phyloP scores from a whole-genome alignment of 1,140 invertebrate species.

The Helicoverpa armigera region DNA sequence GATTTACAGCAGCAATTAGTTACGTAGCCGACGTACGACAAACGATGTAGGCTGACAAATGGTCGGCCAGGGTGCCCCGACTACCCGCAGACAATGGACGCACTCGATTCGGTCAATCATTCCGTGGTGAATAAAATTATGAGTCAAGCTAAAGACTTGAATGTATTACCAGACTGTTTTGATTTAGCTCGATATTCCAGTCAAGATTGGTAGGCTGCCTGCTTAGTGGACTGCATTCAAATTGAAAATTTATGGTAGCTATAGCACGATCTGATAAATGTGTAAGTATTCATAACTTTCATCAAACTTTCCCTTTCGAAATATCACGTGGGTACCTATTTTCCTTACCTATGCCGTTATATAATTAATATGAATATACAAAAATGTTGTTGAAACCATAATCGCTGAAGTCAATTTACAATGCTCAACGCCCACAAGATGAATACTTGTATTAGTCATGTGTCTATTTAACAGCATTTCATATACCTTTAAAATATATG shows the following conservation, averaged over 20 bases:
- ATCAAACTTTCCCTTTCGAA: too few relatives aligned
- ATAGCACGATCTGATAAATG: background rate
- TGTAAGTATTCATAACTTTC: background rate
- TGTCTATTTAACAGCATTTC: constrained; percentile 6
- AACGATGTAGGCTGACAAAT: constrained; percentile 53
- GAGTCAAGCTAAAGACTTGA: constrained; percentile 36
- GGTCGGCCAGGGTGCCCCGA: constrained; percentile 46
- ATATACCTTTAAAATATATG: constrained; percentile 1
- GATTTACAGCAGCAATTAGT: constrained; percentile 51
- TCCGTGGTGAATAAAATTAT: constrained; percentile 46
- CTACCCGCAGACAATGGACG: constrained; percentile 49
- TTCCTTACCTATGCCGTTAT: too few relatives aligned
- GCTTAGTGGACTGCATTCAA: background rate
- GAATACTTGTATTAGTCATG: background rate
- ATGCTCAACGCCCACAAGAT: background rate
- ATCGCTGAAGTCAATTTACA: background rate
- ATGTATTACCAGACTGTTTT: constrained; percentile 28
- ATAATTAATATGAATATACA: background rate
- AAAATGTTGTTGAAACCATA: background rate
- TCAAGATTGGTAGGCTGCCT: background rate
- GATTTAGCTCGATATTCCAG: constrained; percentile 7
- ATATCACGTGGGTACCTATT: too few relatives aligned
- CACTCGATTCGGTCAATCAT: constrained; percentile 53
- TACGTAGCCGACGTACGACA: constrained; percentile 48
- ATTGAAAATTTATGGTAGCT: background rate